Percentiles rank a stretch among this genome's conserved stretches.
Conservation (phyloP, 1,140 invertebrate species). For the fruit fly (Drosophila melanogaster) region Release_6_plus_ISO1_MT NT_037436.4:21063001-21063500, state of each 20-base stretch:
- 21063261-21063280: slow-evolving; percentile 59
- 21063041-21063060: slow-evolving; percentile 2
- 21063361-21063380: slow-evolving; percentile 11
- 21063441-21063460: slow-evolving; percentile 30
- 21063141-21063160: slow-evolving; percentile 69
- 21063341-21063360: too few species aligned
- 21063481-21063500: slow-evolving; percentile 32
- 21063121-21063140: slow-evolving; percentile 52
- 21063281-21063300: neutral
- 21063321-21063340: neutral
- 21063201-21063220: slow-evolving; percentile 38
- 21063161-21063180: slow-evolving; percentile 54
- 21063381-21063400: neutral
- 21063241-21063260: slow-evolving; percentile 50
- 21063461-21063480: slow-evolving; percentile 32
- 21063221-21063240: slow-evolving; percentile 35
- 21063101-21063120: slow-evolving; percentile 74
- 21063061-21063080: slow-evolving; percentile 32
- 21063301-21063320: neutral
- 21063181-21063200: slow-evolving; percentile 68
- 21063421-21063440: slow-evolving; percentile 16
- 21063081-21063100: slow-evolving; percentile 68
- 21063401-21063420: slow-evolving; percentile 15
- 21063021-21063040: slow-evolving; percentile 45
- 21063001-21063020: slow-evolving; percentile 40